Conservation (phyloP, 92 coral and sea anemone species). For the Palythoa grandis region DNA sequence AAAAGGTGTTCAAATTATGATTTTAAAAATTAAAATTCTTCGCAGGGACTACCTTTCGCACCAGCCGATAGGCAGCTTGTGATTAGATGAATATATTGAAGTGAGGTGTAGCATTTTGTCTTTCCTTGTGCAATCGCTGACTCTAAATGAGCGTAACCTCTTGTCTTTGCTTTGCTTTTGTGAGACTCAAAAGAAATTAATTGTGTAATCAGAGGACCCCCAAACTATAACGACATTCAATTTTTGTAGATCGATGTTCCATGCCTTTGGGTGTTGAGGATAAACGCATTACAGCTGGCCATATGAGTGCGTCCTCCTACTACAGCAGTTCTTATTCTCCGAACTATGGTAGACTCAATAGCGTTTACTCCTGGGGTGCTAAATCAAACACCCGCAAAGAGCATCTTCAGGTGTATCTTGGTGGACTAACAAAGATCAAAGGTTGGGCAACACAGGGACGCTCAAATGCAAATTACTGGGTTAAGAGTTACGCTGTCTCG, state of each 20-base stretch:
- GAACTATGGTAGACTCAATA: slow-evolving; percentile 28
- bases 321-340: slow-evolving; percentile 23
- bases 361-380: slow-evolving; percentile 30
- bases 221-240: neutral
- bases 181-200: neutral
- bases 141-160: too few species aligned
- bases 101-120: too few species aligned
- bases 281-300: slow-evolving; percentile 43
- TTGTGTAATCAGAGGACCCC: neutral
- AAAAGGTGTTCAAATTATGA: too few species aligned
- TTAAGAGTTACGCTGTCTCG: slow-evolving; percentile 30
- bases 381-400: neutral
- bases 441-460: slow-evolving; percentile 44
- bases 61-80: too few species aligned
- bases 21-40: too few species aligned
- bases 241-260: slow-evolving; percentile 27
- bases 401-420: slow-evolving; percentile 40
- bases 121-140: too few species aligned
- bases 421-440: slow-evolving; percentile 38
- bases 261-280: slow-evolving; percentile 55
- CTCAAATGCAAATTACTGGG: slow-evolving; percentile 29
- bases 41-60: too few species aligned
- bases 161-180: neutral
- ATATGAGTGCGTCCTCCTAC: slow-evolving; percentile 38
- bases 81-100: too few species aligned